Evolutionary conservation across 2,888 invertebrate species (phyloP), one percentile per base, ranked within the genome.

Genomic region (Neoitamus cyanurus): DNA sequence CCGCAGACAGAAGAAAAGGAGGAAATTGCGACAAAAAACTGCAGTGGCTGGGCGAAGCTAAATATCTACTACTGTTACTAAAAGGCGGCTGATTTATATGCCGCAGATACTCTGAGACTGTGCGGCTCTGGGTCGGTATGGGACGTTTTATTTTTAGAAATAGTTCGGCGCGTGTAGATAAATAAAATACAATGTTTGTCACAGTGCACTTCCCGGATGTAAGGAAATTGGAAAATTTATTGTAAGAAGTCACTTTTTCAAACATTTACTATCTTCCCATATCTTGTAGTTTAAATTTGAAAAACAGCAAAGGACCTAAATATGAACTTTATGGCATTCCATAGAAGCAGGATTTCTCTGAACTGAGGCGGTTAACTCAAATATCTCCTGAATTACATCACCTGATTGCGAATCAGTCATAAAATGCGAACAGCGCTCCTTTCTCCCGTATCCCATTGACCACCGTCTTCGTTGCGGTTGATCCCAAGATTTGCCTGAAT

Each of bases 1-100:
- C 58, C 58, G 58, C 58, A 58, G 58, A 58, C 58, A 58, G 58
- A 58, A 58, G 58, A 58, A 58, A 58, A 58, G 58, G 58, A 58
- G 58, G 15, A 58, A 58, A 58, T 58, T 58, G 58, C 58, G 58
- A 58, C 25, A 20, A 25, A 58, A 58, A 58, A 58, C 58, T 58
- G 20, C 25, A 20, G 9, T n/a, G n/a, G 42, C 42, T n/a, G 42
- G n/a, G 1, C 42, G n/a, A 46, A 46, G 42, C 37, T 2, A 37
- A 37, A 9, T 58, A 9, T 20, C 58, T 58, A 58, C 58, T 58
- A 58, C 20, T 58, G 58, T 58, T 58, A 58, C 58, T 58, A 58
- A 58, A 58, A 58, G 58, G 58, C 58, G 58, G 58, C 58, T 58
- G 58, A 58, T 58, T 58, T 58, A 58, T 58, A 58, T 20, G 9